These are phyloP conservation scores for Garra rufa DNA, from an alignment of 2,113 vertebrate genomes.

Conservation along the genomic window DNA sequence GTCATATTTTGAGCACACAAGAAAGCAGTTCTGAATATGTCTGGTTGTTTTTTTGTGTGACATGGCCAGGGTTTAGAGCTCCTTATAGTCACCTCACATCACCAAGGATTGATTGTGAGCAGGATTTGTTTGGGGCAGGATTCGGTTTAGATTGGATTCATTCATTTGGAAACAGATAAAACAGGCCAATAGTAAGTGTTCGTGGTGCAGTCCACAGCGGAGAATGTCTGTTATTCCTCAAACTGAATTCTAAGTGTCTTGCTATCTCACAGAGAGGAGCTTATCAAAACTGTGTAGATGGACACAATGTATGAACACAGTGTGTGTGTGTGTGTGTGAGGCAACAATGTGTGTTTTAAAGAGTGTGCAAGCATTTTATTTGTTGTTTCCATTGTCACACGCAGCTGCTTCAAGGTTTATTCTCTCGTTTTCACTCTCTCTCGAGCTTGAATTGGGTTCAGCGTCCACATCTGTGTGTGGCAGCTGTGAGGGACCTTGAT, in stretches of 20 bases:
- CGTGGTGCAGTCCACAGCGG: neutral
- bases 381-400: constrained; percentile 65
- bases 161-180: constrained; percentile 39
- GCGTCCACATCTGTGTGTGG: constrained; percentile 78
- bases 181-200: constrained; percentile 26
- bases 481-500: constrained; percentile 76
- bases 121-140: constrained; percentile 24
- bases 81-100: constrained; percentile 16
- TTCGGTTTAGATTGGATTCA: constrained; percentile 34
- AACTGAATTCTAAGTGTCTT: constrained; percentile 23
- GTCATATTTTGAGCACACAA: neutral
- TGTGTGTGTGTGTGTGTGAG: constrained; percentile 52
- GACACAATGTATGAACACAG: constrained; percentile 44
- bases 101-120: neutral
- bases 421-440: constrained; percentile 61
- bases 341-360: constrained; percentile 17
- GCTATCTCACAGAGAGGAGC: constrained; percentile 35
- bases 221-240: constrained; percentile 15
- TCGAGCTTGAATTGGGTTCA: constrained; percentile 72
- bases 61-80: neutral
- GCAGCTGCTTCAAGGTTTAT: constrained; percentile 76
- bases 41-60: neutral
- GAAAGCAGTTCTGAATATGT: neutral
- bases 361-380: constrained; percentile 3
- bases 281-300: constrained; percentile 36